Base-by-base conservation (phyloP, 2,888 invertebrate genomes). In the Coelinius sp. region DNA sequence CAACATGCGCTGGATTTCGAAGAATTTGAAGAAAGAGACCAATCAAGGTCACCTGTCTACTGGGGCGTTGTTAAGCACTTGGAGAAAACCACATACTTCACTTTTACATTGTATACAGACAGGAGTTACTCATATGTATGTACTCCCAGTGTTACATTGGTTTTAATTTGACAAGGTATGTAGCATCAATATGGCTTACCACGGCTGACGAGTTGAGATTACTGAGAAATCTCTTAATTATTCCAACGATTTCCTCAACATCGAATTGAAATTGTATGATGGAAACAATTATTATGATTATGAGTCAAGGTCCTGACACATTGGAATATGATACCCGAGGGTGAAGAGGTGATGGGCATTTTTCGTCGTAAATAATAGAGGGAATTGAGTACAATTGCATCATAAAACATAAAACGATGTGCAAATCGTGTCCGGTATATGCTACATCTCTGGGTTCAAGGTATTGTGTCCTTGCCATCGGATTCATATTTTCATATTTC, bases 11-110 rank as follows among this genome's bases (percentile, higher is more conserved):
- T 17, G 56, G 17, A 17, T 8, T 56, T 17, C 31, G 3, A 59
- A 35, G 59, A 59, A 35, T 59, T 17, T 31, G 14, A 59, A 72
- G 75, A 80, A 76, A 78, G 77, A 77, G 74, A 59, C 73, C 71
- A 76, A 79, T 80, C 79, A 78, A 80, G 80, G 77, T 80, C 78
- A 73, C 70, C 59, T 59, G 59, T 59, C 59, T 70, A 49, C 71
- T 78, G 59, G 81, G 79, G 80, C 73, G 80, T 77, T 79, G 80
- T 78, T 65, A 62, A 25, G 56, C 69, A 71, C 62, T 56, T 25
- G 22, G 53, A 44, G 25, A 20, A 27, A 59, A 59, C 31, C 46
- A 49, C 46, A 49, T 49, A 49, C 46, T 49, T 17, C 17, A 59
- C 59, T 59, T 59, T 59, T 59, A 59, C 59, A 59, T 59, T 59